Evolutionary conservation across 2,888 invertebrate genomes (phyloP), one percentile per base, ranked within the genome.

Genomic region (Ecliptopera silaceata): DNA sequence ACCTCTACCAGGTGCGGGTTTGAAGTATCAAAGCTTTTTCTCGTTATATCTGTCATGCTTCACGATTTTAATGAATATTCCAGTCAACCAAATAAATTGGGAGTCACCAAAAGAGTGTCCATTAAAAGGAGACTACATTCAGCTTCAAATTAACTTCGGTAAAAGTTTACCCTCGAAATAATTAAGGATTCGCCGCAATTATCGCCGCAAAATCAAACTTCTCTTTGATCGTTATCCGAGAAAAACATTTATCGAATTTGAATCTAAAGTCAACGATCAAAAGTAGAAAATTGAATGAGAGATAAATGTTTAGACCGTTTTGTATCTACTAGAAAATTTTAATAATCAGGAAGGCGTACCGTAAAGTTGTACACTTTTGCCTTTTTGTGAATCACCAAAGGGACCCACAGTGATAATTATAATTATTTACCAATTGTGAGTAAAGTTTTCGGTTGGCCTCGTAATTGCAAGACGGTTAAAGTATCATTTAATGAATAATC

Each of bases 121-220:
- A 88, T 90, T 89, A 88, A 87, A 86, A 80, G 82, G 84, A 86
- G 84, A 82, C 82, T 82, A 86, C 84, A 82, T 79, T 78, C 84
- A 84, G 74, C 80, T 77, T 83, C 82, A 89, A 91, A 90, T 91
- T 91, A 88, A 90, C 90, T 90, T 81, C 67, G 71, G 80, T 74
- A 75, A 87, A 90, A 91, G 90, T 90, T 91, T 90, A 90, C 89
- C 90, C 90, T 86, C 89, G 84, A 91, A 91, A 90, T 90, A 91
- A 91, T 91, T 90, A 90, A 86, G 87, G 90, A 90, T 89, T 87
- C 86, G 78, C 91, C 90, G 83, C 90, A 90, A 90, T 91, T 91
- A 90, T 91, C 88, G 80, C 88, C 86, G 79, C 86, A 84, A 88
- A 90, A 91, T 89, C 89, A 88, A 89, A 88, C 87, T 86, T 81